Conservation (phyloP, 1,140 invertebrate species). For the Belonocnema kinseyi region DNA sequence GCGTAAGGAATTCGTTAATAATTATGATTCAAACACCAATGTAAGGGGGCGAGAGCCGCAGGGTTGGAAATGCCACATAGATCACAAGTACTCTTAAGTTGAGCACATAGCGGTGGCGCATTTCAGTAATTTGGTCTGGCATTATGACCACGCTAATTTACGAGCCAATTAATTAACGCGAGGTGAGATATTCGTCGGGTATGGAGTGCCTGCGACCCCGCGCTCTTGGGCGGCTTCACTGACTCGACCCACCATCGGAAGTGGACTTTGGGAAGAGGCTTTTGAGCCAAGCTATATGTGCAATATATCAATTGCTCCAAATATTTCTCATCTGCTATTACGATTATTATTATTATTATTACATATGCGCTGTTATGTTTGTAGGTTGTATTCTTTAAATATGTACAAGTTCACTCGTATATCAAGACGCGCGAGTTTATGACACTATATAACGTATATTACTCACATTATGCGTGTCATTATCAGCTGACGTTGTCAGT, state of each 20-base stretch:
- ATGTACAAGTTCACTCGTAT: too few species aligned
- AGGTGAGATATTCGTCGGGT: conserved; percentile 48
- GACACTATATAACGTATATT: background rate
- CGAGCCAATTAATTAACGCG: conserved; percentile 71
- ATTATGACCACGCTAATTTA: conserved; percentile 72
- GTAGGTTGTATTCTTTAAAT: too few species aligned
- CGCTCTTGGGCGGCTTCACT: conserved; percentile 33
- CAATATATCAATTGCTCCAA: background rate
- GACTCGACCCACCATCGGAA: conserved; percentile 44
- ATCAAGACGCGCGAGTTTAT: background rate
- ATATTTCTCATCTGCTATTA: background rate
- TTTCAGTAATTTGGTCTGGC: conserved; percentile 56
- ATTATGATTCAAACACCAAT: conserved; percentile 32
- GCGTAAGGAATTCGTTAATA: conserved; percentile 60
- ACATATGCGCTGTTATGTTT: background rate
- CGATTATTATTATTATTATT: conserved; percentile 7
- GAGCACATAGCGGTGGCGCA: conserved; percentile 39
- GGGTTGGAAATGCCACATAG: conserved; percentile 65
- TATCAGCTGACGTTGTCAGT: conserved; percentile 25
- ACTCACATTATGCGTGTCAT: conserved; percentile 1
- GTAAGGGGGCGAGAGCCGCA: conserved; percentile 41
- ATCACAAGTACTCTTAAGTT: conserved; percentile 66
- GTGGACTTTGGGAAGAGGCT: conserved; percentile 28
- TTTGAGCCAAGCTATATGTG: background rate
- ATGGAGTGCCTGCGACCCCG: conserved; percentile 29